These are phyloP conservation scores for Paguma larvata DNA, from an alignment of 2,797 vertebrate genomes.

Conservation along the genomic window DNA sequence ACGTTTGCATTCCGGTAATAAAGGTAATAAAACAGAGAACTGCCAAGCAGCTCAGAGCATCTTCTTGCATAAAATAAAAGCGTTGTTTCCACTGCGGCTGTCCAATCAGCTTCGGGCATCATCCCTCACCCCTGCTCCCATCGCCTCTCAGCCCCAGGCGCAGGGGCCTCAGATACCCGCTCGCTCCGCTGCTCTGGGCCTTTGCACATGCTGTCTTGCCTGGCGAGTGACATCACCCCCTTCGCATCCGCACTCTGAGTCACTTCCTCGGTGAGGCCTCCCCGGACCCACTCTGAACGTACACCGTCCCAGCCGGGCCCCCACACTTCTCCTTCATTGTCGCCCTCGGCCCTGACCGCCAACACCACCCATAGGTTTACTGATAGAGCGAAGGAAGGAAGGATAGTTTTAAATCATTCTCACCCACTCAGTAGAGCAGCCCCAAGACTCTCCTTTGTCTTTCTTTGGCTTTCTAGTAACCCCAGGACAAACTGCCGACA, in stretches of 20 bases:
- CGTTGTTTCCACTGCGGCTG: background rate
- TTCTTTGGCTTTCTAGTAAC: background rate
- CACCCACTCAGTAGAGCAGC: background rate
- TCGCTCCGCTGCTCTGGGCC: background rate
- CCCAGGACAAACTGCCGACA: background rate
- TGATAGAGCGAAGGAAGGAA: background rate
- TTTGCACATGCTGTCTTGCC: background rate
- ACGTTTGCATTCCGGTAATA: background rate
- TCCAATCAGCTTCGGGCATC: background rate
- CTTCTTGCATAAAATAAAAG: background rate
- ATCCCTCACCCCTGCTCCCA: no score
- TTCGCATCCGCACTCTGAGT: background rate
- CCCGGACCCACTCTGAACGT: background rate
- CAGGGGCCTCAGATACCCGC: background rate
- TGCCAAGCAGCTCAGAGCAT: background rate
- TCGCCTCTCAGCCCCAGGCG: background rate
- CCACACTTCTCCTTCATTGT: background rate
- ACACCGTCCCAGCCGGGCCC: no score
- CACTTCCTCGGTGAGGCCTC: background rate
- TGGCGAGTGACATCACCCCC: background rate
- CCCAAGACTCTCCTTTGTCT: background rate
- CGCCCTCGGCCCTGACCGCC: background rate
- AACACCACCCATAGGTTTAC: no score
- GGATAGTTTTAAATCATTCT: background rate
- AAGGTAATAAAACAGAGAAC: background rate